A percentile compares a stretch with the other conserved stretches of the same genome.
These are phyloP conservation scores for Zaprionus vittiger DNA, from an alignment of 1,140 invertebrate genomes.

Conservation along the genomic window DNA sequence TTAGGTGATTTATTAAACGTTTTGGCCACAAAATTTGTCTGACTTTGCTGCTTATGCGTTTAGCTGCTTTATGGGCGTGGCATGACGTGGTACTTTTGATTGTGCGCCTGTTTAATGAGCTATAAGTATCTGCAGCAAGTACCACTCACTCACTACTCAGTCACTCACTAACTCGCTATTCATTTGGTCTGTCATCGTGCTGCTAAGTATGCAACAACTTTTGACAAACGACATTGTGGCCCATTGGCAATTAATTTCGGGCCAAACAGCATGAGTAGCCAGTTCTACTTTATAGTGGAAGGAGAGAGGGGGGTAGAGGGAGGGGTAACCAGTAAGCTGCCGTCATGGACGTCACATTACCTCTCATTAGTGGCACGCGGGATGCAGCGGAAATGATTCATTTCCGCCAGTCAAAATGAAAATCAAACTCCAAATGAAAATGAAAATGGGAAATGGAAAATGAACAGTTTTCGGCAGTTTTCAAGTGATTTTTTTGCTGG, in stretches of 20 bases:
- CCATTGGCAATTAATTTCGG: slow-evolving; percentile 70
- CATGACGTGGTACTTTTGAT: slow-evolving; percentile 57
- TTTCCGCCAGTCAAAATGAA: slow-evolving; percentile 69
- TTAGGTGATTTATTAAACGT: slow-evolving; percentile 61
- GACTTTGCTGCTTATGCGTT: slow-evolving; percentile 33
- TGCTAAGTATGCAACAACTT: slow-evolving; percentile 75
- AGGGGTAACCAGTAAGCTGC: slow-evolving; percentile 1
- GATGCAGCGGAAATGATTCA: slow-evolving; percentile 75
- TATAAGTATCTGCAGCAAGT: slow-evolving; percentile 69
- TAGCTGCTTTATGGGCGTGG: slow-evolving; percentile 63
- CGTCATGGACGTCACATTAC: slow-evolving; percentile 77
- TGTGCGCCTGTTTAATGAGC: slow-evolving; percentile 66
- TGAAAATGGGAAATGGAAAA: slow-evolving; percentile 54
- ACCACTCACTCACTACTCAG: slow-evolving; percentile 14
- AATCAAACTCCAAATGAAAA: slow-evolving; percentile 44
- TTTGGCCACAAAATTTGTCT: slow-evolving; percentile 62
- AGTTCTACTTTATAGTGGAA: background rate
- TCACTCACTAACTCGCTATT: slow-evolving; percentile 9
- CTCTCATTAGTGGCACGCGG: slow-evolving; percentile 71
- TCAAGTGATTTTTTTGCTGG: slow-evolving; percentile 49
- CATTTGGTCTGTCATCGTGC: slow-evolving; percentile 48
- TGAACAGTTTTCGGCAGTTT: slow-evolving; percentile 63
- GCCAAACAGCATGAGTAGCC: slow-evolving; percentile 9
- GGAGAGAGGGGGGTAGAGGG: background rate
- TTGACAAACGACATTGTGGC: slow-evolving; percentile 73